Conservation (phyloP, 2,113 vertebrate genomes). For the Lepus europaeus region DNA sequence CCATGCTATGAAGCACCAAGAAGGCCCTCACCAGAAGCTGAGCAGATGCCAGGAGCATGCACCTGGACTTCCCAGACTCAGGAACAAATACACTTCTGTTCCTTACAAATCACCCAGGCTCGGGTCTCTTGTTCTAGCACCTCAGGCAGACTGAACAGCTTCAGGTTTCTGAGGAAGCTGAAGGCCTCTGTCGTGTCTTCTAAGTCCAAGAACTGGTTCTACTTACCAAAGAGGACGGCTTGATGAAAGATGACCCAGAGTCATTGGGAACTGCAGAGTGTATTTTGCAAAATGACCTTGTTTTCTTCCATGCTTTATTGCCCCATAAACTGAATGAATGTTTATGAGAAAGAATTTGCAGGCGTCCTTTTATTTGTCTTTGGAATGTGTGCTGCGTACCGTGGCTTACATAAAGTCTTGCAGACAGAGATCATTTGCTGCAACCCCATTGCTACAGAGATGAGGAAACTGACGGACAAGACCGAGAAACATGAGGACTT, state of each 20-base stretch:
- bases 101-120: background rate
- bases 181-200: background rate
- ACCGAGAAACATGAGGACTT: background rate
- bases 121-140: background rate
- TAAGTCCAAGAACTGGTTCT: slow-evolving; percentile 59
- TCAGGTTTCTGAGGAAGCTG: background rate
- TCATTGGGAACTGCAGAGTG: slow-evolving; percentile 46
- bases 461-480: background rate
- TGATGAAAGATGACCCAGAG: slow-evolving; percentile 49
- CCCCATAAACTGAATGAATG: slow-evolving; percentile 52
- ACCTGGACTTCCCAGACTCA: background rate
- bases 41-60: background rate
- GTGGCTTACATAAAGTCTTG: slow-evolving; percentile 19
- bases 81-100: background rate
- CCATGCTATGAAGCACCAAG: background rate
- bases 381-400: slow-evolving; percentile 52
- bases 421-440: background rate
- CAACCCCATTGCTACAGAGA: background rate
- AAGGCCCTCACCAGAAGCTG: background rate
- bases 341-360: slow-evolving; percentile 73
- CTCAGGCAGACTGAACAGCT: background rate
- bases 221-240: background rate
- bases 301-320: slow-evolving; percentile 73
- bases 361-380: background rate
- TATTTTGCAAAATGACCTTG: slow-evolving; percentile 55